Base-by-base conservation (phyloP, 1,140 invertebrate species). In the Orussus abietinus region DNA sequence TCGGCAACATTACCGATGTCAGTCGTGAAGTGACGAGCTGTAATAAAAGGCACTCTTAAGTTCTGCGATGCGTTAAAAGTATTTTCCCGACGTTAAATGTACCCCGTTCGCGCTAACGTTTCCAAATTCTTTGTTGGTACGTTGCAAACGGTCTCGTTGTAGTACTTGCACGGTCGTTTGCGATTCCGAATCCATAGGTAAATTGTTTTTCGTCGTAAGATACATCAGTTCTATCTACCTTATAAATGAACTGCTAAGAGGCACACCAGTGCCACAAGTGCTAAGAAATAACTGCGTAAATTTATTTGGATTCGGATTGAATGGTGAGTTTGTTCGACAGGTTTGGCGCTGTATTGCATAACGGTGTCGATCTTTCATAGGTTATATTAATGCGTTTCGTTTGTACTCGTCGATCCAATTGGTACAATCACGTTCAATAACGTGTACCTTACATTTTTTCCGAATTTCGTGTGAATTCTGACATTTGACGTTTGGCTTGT, bases 211-310 rank as follows among this genome's bases (percentile, higher is more conserved):
- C 22, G 38, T 40, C 33, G 33, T 32, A 37, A 48, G 20, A 44
- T 33, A 44, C 25, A 14, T 25, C 19, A 9, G 22, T 40, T 13
- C 22, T 15, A 37, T 53, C 31, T 26, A 26, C 42, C 45, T 45
- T 43, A 41, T 44, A 42, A 49, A 55, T 55, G 52, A 55, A 45
- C 31, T 47, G 39, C 38, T 55, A 45, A 49, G 47, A 42, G 33
- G 41, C 30, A 35, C 38, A 11, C 17, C 20, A 21, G 26, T 12
- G 21, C 45, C 47, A 38, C 42, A 42, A 51, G 52, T 54, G 52
- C 42, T 47, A 47, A 10, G 21, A 22, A 49, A 37, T 34, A 45
- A 50, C 47, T 55, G 45, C 44, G 47, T 50, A 50, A 33, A 47
- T 49, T 17, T 11, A n/a, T 44, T 38, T 19, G 28, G 11, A 30